A percentile compares a stretch with the other conserved stretches of the same genome.
These are phyloP conservation scores for Caenorhabditis remanei DNA, from an alignment of 1,140 invertebrate genomes.

Conservation along the genomic window DNA sequence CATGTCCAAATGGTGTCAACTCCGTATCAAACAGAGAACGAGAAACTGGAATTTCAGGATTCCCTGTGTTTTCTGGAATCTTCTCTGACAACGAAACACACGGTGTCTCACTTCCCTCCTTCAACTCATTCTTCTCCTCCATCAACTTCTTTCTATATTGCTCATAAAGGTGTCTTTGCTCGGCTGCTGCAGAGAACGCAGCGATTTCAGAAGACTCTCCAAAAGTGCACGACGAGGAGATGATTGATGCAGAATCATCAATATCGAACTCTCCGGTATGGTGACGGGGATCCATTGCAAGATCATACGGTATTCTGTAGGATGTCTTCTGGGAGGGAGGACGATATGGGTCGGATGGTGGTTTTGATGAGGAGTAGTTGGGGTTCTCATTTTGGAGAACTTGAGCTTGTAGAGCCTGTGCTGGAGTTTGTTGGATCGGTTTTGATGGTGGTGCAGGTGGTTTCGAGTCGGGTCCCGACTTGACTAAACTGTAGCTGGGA, in stretches of 20 bases:
- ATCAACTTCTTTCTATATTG: constrained; percentile 16
- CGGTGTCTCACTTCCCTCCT: constrained; percentile 35
- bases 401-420: constrained; percentile 14
- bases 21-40: constrained; percentile 11
- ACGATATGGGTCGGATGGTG: background rate
- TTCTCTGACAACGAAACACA: background rate
- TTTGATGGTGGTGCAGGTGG: constrained; percentile 23
- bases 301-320: constrained; percentile 29
- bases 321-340: background rate
- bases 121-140: constrained; percentile 40
- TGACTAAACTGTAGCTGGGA: constrained; percentile 46
- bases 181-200: constrained; percentile 5
- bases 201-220: constrained; percentile 37
- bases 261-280: constrained; percentile 32
- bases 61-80: background rate
- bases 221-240: constrained; percentile 18
- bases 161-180: constrained; percentile 34
- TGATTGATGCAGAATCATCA: constrained; percentile 28
- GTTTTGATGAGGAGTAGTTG: background rate
- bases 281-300: constrained; percentile 16
- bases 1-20: constrained; percentile 15
- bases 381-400: background rate
- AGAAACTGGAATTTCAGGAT: background rate
- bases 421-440: background rate
- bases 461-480: background rate